Base-by-base conservation (phyloP, 2,113 vertebrate species). In the Pholis gunnellus region DNA sequence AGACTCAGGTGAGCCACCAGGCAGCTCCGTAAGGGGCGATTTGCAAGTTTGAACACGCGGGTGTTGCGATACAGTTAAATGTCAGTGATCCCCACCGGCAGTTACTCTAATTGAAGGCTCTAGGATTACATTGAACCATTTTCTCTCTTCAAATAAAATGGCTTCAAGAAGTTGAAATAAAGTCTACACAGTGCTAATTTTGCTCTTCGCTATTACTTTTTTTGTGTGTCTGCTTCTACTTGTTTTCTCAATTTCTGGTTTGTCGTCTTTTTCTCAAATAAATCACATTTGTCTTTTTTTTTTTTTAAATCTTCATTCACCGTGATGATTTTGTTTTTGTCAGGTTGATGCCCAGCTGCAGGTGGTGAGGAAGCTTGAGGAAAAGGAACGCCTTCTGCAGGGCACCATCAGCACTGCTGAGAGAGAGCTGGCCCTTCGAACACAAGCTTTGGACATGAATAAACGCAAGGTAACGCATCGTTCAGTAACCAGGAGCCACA, bases 271-370 rank as follows among this genome's bases (percentile, higher is more conserved):
- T 6, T 46, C 25, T 6, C 6, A 42, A 40, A 44, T n/a, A 31
- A 6, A 9, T 17, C 50, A n/a, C 8, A n/a, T 73, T 74, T 27
- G 50, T 50, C 3, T 73, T 4, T 27, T 71, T 2, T 42, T 0
- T 42, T 59, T 1, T 77, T 20, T 8, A 4, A 9, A 31, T 15
- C 17, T 9, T 59, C 3, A 6, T 31, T 42, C n/a, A 13, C 40
- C 9, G 0, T 7, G 13, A 29, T 63, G 4, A 9, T 25, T 27
- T 8, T 52, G 20, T 22, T 60, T 52, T n/a, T 27, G 15, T 60
- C 88, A 99, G 98, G 98, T 99, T 29, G 98, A 99, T 85, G 98
- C 98, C 22, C 98, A 99, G 91, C 92, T 99, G 61, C 97, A 99
- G 85, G 98, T 99, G 56, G 97, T 99, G 38, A 95, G 96, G 78